Conservation (phyloP, 2,113 vertebrate genomes). For the Antennarius striatus region DNA sequence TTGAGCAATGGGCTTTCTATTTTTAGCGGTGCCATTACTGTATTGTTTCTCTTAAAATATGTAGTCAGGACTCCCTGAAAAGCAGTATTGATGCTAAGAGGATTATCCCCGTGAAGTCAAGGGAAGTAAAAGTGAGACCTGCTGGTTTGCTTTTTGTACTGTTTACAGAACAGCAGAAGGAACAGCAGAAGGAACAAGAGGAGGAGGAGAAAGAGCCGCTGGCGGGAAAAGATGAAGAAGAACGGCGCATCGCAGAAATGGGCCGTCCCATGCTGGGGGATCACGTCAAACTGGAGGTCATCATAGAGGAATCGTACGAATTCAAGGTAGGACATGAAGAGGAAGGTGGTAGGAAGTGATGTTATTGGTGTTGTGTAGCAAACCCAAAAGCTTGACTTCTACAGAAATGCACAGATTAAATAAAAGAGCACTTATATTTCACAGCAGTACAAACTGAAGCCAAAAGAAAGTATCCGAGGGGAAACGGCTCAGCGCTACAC, state of each 20-base stretch:
- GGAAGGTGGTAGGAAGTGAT: too few species aligned
- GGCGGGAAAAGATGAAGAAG: conserved; percentile 91
- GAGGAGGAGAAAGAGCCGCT: conserved; percentile 81
- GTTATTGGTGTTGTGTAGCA: too few species aligned
- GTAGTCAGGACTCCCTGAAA: background rate
- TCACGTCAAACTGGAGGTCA: conserved; percentile 92
- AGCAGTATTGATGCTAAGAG: background rate
- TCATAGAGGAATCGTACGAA: conserved; percentile 98
- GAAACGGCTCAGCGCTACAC: background rate
- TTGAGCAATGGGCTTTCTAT: background rate
- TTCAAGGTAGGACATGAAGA: conserved; percentile 86
- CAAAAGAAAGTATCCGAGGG: background rate
- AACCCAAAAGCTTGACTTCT: too few species aligned
- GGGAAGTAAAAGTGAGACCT: background rate
- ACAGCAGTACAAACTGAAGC: background rate
- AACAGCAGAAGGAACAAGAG: conserved; percentile 78
- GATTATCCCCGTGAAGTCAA: background rate
- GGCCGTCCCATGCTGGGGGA: conserved; percentile 94
- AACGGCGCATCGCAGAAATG: conserved; percentile 94
- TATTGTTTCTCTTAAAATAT: background rate
- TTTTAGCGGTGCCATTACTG: background rate
- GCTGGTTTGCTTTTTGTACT: conserved; percentile 26
- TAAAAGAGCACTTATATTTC: too few species aligned
- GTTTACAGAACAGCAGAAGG: conserved; percentile 76
- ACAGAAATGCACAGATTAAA: too few species aligned